Base-by-base conservation (phyloP, 2,113 vertebrate species). In the Actinemys pallida region DNA sequence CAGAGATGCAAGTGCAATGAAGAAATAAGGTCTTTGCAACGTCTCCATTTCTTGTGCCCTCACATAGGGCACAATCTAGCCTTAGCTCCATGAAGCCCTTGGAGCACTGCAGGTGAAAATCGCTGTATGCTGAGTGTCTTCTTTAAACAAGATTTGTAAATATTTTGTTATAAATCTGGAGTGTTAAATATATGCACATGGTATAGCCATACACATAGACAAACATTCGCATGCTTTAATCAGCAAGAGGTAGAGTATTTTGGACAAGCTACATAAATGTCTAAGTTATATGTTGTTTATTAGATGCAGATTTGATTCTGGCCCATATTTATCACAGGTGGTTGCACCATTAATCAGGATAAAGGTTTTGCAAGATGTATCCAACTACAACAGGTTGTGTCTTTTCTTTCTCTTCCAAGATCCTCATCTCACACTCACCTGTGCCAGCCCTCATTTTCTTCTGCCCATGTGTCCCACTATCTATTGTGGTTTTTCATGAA, bases 241-340 rank as follows among this genome's bases (percentile, higher is more conserved):
- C 57, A 92, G 83, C 86, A 89, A 88, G 22, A 49, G 52, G 81
- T 2, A 14, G 24, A 87, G 57, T 27, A 0, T 50, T 83, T 93
- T 92, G 90, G 90, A 80, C 49, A 81, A 24, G 12, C 53, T 90
- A 42, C 57, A 84, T 54, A 88, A n/a, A 85, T 35, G 11, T 72
- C 83, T 95, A 78, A 62, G 90, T 94, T 95, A 86, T 90, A 52
- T 53, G 82, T 79, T 95, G 87, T 87, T 86, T 45, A 91, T 92
- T 90, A 92, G 80, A 35, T 79, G 2, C 76, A 94, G 96, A 96
- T 98, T 88, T 93, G 86, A 94, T 83, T 92, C 95, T 97, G 96
- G 94, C 96, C 94, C 82, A 80, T 75, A 94, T 96, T 94, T 96
- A 57, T 89, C 94, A 81, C 9, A 17, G 35, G 54, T 90, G 29